phyloP scores from a whole-genome alignment of 2,888 invertebrate species.

The Drosophila emarginata region DNA sequence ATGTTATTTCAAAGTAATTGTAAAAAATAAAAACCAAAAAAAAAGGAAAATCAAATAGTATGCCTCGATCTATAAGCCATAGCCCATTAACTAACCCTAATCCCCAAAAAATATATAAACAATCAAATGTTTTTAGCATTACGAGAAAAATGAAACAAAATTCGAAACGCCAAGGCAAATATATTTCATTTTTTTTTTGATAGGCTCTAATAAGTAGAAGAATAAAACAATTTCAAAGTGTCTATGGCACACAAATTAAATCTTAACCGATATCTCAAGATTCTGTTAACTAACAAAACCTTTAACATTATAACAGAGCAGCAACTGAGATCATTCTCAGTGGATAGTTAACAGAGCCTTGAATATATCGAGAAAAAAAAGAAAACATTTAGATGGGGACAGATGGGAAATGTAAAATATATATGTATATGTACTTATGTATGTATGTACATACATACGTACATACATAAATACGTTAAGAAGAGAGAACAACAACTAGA shows the following conservation, averaged over 20 bases:
- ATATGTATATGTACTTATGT: background rate
- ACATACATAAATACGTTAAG: background rate
- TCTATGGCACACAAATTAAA: background rate
- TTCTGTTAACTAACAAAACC: background rate
- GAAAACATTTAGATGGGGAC: background rate
- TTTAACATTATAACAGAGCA: background rate
- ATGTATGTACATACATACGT: background rate
- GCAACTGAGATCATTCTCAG: too few relatives aligned
- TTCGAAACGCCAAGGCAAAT: conserved; percentile 11
- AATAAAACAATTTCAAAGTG: background rate
- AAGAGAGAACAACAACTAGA: background rate
- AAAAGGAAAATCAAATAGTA: conserved; percentile 46
- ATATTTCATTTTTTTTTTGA: background rate
- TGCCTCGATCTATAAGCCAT: conserved; percentile 38
- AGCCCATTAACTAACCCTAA: conserved; percentile 29
- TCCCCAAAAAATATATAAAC: conserved; percentile 50
- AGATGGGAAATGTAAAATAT: background rate
- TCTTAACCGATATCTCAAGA: background rate
- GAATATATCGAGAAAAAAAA: background rate
- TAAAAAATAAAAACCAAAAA: conserved; percentile 43
- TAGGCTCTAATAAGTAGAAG: conserved; percentile 1
- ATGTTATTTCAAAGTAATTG: conserved; percentile 45
- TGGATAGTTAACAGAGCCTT: background rate
- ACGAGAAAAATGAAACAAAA: conserved; percentile 24
- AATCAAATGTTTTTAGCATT: conserved; percentile 61